A percentile compares a stretch with the other conserved stretches of the same genome.
Evolutionary conservation across 1,140 invertebrate species (phyloP).

Genomic region (Planococcus citri): DNA sequence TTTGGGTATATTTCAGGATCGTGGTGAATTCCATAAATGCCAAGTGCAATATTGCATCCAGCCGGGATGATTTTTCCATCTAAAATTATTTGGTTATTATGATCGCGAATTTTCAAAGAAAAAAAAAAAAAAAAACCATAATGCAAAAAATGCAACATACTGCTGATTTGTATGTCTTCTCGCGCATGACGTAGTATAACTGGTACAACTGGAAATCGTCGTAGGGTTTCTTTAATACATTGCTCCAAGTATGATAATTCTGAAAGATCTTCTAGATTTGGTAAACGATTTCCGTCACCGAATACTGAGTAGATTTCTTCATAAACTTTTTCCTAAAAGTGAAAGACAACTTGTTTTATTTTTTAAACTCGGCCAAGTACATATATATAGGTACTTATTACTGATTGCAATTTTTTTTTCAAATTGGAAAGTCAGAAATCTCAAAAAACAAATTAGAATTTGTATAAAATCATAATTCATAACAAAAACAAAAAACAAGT

Average conservation of each 20-base stretch:
- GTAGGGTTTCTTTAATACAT: slow-evolving; percentile 25
- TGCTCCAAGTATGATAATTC: slow-evolving; percentile 30
- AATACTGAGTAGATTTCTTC: slow-evolving; percentile 39
- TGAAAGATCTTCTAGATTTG: slow-evolving; percentile 40
- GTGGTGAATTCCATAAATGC: slow-evolving; percentile 35
- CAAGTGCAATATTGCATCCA: background rate
- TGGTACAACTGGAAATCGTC: slow-evolving; percentile 43
- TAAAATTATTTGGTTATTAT: background rate
- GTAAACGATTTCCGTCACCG: slow-evolving; percentile 34
- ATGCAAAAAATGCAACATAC: slow-evolving; percentile 34
- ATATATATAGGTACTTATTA: too few species aligned
- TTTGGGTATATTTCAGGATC: slow-evolving; percentile 39
- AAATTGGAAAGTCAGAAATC: too few species aligned
- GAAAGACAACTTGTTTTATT: too few species aligned
- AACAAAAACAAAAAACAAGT: too few species aligned
- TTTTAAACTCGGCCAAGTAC: too few species aligned
- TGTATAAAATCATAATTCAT: too few species aligned
- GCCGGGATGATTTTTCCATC: slow-evolving; percentile 12
- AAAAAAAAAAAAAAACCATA: background rate
- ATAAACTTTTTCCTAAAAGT: slow-evolving; percentile 33
- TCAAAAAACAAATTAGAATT: too few species aligned
- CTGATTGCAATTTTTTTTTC: too few species aligned
- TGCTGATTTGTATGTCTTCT: slow-evolving; percentile 38
- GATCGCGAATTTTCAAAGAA: background rate
- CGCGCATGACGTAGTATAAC: slow-evolving; percentile 40